phyloP scores from a whole-genome alignment of 2,797 vertebrate species.

The Phataginus tetradactyla region DNA sequence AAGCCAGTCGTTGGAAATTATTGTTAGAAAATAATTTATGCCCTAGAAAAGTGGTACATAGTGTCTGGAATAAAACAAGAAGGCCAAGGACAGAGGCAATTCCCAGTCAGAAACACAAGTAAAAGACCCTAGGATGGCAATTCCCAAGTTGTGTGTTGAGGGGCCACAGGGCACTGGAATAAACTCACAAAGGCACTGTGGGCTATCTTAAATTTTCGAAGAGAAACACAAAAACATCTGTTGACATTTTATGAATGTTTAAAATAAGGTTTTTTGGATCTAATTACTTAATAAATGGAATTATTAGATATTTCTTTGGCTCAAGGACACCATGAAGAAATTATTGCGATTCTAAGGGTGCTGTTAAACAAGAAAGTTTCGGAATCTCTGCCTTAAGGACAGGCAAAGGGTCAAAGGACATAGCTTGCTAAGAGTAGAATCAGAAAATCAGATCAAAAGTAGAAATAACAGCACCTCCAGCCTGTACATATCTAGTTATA shows the following conservation, averaged over 20 bases:
- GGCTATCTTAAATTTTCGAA: not conserved
- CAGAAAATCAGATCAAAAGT: not conserved
- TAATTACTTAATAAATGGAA: constrained; percentile 35
- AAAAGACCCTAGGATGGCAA: not conserved
- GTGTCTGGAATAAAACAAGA: not conserved
- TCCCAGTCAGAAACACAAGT: not conserved
- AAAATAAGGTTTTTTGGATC: not conserved
- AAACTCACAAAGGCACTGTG: not conserved
- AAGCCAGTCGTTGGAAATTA: not conserved
- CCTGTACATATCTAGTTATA: not conserved
- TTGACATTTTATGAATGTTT: not conserved
- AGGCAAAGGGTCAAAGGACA: not conserved
- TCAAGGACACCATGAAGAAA: not conserved
- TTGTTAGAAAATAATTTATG: not conserved
- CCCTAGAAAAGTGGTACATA: not conserved
- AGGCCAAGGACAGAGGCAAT: not conserved
- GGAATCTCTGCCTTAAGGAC: not conserved
- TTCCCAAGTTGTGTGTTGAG: not conserved
- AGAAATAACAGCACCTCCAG: not conserved
- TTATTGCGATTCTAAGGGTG: not conserved
- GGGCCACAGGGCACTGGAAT: not conserved
- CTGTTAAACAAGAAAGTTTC: not conserved
- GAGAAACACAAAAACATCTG: not conserved
- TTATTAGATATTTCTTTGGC: not conserved
- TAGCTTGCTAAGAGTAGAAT: not conserved